Base-by-base conservation (phyloP, 2,888 invertebrate genomes). In the Rhamnusium bicolor region DNA sequence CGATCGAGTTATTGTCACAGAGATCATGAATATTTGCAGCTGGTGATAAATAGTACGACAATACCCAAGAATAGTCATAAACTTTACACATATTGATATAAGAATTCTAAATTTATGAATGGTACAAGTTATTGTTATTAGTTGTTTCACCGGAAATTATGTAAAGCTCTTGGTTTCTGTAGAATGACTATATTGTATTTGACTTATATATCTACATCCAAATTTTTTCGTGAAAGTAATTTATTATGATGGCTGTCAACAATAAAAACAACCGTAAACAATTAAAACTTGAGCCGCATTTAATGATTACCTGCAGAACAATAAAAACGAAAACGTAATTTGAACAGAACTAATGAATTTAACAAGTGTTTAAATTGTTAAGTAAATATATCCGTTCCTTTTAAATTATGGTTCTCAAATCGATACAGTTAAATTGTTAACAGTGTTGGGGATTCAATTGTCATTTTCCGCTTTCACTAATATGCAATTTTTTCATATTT, bases 391-490 rank as follows among this genome's bases (percentile, higher is more conserved):
- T 32, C 32, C 32, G 32, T 32, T 32, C 12, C 12, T 12, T 32
- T 32, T 10, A 32, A 32, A 10, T 32, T 12, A 12, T 32, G 12
- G 32, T 12, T 32, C 1, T 12, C 12, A 10, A 32, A 10, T 32
- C 32, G 32, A 10, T 10, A 63, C 63, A 14, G 29, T 27, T 21
- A 49, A 47, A 65, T 65, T 65, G 65, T 47, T 65, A 65, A 60
- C 65, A 71, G 58, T 51, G n/a, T n/a, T n/a, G n/a, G 65, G 58
- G 51, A 71, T 71, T 60, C 58, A 71, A 71, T 65, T 58, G 40
- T 60, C 65, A 71, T 58, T 58, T 53, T 54, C 69, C 54, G 62
- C 62, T 46, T 47, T 47, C 47, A 19, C 32, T 12, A 16, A n/a
- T n/a, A n/a, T n/a, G n/a, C n/a, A n/a, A 49, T 49, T 62, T 62